phyloP scores from a whole-genome alignment of 2,888 invertebrate genomes.

The Stegana nigrithorax region DNA sequence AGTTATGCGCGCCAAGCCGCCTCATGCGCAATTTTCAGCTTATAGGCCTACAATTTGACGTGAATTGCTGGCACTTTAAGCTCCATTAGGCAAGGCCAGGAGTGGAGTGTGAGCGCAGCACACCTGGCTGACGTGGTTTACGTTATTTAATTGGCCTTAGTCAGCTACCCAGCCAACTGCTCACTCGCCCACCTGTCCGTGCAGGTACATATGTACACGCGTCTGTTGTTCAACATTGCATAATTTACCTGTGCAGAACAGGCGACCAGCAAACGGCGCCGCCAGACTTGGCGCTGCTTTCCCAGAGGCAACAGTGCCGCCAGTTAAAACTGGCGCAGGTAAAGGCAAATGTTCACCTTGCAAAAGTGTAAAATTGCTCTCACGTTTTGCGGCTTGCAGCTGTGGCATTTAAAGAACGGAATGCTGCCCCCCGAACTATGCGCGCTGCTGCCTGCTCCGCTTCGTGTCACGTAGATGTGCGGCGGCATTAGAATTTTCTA shows the following conservation, averaged over 20 bases:
- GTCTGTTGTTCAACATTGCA: conserved; percentile 63
- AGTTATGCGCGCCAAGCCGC: conserved; percentile 61
- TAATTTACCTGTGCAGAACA: conserved; percentile 67
- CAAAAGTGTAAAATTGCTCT: conserved; percentile 31
- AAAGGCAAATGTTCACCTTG: neutral
- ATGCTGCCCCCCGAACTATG: neutral
- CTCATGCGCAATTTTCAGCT: neutral
- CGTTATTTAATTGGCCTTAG: too few species aligned
- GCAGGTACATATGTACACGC: conserved; percentile 37
- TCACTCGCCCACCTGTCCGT: conserved; percentile 52
- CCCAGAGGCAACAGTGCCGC: conserved; percentile 41
- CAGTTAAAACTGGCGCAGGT: neutral
- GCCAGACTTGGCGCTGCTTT: conserved; percentile 34
- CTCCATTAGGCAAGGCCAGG: too few species aligned
- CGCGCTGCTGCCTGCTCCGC: neutral
- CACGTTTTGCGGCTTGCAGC: conserved; percentile 36
- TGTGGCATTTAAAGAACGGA: neutral
- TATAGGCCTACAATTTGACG: neutral
- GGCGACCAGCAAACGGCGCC: conserved; percentile 55
- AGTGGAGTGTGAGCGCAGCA: too few species aligned
- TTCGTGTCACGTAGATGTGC: conserved; percentile 27
- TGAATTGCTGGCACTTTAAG: neutral
- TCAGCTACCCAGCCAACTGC: too few species aligned
- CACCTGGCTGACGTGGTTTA: too few species aligned
- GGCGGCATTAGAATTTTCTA: conserved; percentile 62